phyloP scores from a whole-genome alignment of 2,888 invertebrate genomes.

The Mesoligia furuncula region DNA sequence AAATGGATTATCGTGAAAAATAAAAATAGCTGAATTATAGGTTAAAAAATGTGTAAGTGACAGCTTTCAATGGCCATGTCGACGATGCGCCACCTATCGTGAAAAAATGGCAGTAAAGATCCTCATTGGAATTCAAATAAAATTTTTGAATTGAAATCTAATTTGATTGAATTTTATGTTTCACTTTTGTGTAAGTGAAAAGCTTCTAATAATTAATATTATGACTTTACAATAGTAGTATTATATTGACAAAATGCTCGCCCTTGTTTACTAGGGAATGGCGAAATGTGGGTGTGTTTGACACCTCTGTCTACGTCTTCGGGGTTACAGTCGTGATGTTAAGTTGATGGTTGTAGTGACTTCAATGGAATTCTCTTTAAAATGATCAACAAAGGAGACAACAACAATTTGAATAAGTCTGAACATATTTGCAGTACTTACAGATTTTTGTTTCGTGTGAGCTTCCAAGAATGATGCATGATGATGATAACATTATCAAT shows the following conservation, averaged over 20 bases:
- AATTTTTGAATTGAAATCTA: not conserved
- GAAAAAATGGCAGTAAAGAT: no score
- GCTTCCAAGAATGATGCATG: slow-evolving; percentile 26
- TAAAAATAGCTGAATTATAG: no score
- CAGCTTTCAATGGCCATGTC: no score
- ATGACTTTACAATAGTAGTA: not conserved
- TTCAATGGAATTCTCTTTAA: slow-evolving; percentile 40
- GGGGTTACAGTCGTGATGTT: not conserved
- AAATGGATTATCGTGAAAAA: no score
- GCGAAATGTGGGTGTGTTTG: not conserved
- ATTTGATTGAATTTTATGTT: not conserved
- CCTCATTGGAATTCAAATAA: no score
- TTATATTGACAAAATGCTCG: not conserved
- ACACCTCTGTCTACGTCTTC: not conserved
- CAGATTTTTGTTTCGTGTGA: slow-evolving; percentile 23
- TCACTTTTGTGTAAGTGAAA: not conserved
- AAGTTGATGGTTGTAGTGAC: not conserved
- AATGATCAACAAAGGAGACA: not conserved
- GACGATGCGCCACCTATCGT: no score
- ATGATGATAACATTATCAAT: slow-evolving; percentile 20
- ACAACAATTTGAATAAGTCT: slow-evolving; percentile 38
- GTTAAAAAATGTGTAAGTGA: no score
- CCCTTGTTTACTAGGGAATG: no score
- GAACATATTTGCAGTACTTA: slow-evolving; percentile 49
- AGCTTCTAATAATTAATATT: slow-evolving; percentile 3